These are phyloP conservation scores for Colinus virginianus DNA, from an alignment of 2,113 vertebrate genomes.

Conservation along the genomic window DNA sequence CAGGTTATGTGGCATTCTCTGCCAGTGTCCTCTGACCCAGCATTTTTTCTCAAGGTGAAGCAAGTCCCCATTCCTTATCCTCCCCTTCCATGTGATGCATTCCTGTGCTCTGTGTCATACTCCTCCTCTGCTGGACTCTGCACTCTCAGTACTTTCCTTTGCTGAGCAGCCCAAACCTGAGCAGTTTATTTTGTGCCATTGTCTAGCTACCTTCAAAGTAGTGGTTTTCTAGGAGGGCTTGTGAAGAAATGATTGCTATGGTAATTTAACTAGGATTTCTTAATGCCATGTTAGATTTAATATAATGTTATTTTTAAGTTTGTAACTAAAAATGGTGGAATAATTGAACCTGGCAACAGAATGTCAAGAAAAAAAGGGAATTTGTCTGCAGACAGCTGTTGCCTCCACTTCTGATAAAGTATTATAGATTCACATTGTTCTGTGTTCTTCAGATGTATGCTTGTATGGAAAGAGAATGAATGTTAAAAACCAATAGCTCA, in stretches of 20 bases:
- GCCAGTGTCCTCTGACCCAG: background rate
- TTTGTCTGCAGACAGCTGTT: background rate
- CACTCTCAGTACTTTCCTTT: background rate
- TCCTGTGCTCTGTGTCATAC: background rate
- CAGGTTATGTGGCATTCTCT: background rate
- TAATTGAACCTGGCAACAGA: background rate
- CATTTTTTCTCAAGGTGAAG: background rate
- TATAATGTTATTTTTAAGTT: background rate
- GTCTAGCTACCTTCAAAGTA: background rate
- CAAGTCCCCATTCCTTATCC: background rate
- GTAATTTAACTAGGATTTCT: background rate
- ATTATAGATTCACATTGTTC: background rate
- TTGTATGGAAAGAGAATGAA: background rate
- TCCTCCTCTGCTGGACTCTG: background rate
- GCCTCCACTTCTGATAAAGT: background rate
- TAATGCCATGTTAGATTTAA: background rate
- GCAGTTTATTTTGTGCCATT: background rate
- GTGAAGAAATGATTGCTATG: background rate
- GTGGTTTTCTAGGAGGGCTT: background rate
- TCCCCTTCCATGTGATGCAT: background rate
- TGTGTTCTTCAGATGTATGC: background rate
- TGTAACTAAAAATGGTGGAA: background rate
- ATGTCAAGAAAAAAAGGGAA: background rate
- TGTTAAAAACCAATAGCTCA: background rate
- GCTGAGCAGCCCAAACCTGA: background rate